Conservation (phyloP, 2,113 vertebrate genomes). For the Cnemophilus loriae region DNA sequence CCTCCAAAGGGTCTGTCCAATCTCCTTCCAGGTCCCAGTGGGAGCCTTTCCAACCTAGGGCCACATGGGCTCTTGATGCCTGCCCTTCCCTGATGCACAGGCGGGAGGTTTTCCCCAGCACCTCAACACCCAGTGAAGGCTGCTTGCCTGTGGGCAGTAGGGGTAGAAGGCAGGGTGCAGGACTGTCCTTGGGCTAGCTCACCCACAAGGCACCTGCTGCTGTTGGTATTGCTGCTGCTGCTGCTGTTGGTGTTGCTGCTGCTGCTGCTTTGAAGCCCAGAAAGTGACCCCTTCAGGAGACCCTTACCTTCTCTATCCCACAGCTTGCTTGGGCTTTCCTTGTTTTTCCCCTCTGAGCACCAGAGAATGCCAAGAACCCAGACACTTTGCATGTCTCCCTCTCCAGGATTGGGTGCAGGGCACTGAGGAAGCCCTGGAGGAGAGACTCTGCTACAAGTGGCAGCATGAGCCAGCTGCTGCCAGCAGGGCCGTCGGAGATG, state of each 20-base stretch:
- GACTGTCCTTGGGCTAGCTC: no score
- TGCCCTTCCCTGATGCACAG: not conserved
- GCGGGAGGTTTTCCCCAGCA: not conserved
- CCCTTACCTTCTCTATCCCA: not conserved
- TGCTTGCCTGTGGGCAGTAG: no score
- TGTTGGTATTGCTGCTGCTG: not conserved
- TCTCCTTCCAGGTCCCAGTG: not conserved
- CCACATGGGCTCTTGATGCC: not conserved
- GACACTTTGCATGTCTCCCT: not conserved
- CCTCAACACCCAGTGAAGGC: no score
- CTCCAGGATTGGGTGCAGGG: fast-evolving
- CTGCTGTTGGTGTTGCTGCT: not conserved
- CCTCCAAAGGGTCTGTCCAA: not conserved
- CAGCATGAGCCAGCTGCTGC: not conserved
- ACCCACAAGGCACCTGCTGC: not conserved
- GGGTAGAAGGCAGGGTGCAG: not conserved
- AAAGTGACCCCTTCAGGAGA: not conserved
- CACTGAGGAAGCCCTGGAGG: not conserved
- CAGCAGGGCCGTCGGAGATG: not conserved
- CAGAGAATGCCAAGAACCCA: not conserved
- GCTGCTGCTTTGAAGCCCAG: not conserved
- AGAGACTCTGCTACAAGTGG: not conserved
- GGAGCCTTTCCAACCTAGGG: not conserved
- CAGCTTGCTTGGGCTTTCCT: not conserved
- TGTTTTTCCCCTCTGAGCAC: not conserved